Base-by-base conservation (phyloP, 2,113 vertebrate species). In the Xyliphius kryptos region DNA sequence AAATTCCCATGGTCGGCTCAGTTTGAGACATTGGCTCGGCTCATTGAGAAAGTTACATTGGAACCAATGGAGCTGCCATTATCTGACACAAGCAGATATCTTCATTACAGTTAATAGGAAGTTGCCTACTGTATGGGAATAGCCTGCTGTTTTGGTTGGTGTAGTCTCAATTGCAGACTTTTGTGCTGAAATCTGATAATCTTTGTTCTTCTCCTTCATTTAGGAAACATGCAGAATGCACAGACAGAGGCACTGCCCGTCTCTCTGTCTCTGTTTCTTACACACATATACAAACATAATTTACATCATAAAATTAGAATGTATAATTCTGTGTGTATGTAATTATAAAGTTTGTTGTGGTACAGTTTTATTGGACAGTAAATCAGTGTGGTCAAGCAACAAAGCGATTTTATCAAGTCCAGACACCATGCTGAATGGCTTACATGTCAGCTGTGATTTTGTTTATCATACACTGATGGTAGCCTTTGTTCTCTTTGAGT, bases 1-100 rank as follows among this genome's bases (percentile, higher is more conserved):
- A 79, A 84, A 84, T 87, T 86, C 80, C 82, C 76, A 70, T 38
- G 77, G 80, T 85, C 51, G 70, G 80, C 83, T 85, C 86, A 86
- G 86, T 87, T 86, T 84, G 83, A 86, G 80, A 76, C 70, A 77
- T 76, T 74, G 81, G 83, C 75, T 83, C 73, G 76, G 77, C 83
- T 88, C 81, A 78, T 85, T 86, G 81, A 85, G 79, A 86, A 86
- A 84, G 84, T 81, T 85, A 87, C 84, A 88, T 86, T 85, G 84
- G 82, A 87, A 80, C 79, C 82, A 84, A 85, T 82, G 81, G 83
- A 68, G 80, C 84, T 76, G 77, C 80, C 80, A 86, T 87, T 86
- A 86, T 86, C 84, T 85, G 83, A 86, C 83, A 81, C 74, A 79
- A 81, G 80, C 82, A 87, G 85, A 85, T 85, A 85, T 78, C 82